Evolutionary conservation across 2,113 vertebrate species (phyloP).

Genomic region (Tachuris rubrigastra): DNA sequence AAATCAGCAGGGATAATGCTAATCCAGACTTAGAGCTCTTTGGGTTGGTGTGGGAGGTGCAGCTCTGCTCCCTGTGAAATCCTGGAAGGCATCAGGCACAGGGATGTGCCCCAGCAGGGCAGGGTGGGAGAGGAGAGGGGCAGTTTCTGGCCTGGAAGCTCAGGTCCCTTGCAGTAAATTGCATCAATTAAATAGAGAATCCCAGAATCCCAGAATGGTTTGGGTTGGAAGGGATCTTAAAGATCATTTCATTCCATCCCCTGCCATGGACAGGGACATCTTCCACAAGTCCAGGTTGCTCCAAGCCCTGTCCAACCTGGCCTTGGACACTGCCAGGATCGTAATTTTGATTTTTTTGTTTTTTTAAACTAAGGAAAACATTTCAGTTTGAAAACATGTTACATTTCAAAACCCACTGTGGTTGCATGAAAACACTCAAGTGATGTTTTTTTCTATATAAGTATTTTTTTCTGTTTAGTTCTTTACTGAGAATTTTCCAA

Average conservation of each 20-base stretch:
- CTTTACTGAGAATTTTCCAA: slow-evolving; percentile 8
- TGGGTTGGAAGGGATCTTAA: not conserved
- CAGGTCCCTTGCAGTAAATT: not conserved
- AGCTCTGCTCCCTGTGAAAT: not conserved
- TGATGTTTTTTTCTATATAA: not conserved
- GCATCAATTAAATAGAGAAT: not conserved
- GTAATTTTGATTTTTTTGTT: not conserved
- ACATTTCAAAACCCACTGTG: not conserved
- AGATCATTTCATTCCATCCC: not conserved
- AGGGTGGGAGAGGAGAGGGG: not conserved
- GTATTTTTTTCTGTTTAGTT: not conserved
- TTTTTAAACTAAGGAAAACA: not conserved
- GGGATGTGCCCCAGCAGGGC: not conserved
- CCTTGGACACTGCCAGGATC: not conserved
- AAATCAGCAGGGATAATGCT: not conserved
- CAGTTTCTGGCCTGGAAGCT: not conserved
- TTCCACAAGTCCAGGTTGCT: not conserved
- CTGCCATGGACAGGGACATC: not conserved
- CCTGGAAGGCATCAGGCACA: not conserved
- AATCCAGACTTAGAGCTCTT: not conserved
- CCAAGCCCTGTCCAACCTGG: not conserved
- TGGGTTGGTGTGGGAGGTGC: not conserved
- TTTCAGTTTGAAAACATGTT: not conserved
- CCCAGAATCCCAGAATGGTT: not conserved
- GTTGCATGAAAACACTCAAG: not conserved